Evolutionary conservation across 2,888 invertebrate genomes (phyloP), one percentile per base, ranked within the genome.

Genomic region (Schizaphis graminum): DNA sequence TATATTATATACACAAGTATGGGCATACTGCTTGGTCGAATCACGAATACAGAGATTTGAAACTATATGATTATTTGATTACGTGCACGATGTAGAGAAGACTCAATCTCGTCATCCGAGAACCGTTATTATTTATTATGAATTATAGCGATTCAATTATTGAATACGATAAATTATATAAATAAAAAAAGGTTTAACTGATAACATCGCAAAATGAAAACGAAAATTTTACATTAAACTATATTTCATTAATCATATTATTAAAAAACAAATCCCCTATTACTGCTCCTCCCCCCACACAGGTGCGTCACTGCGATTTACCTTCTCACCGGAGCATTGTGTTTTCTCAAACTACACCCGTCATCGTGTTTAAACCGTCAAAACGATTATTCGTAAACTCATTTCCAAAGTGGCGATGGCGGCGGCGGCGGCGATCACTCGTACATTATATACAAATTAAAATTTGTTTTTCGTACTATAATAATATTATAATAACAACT

Each of bases 401-500:
- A 16, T 53, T 53, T 53, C 77, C 21, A 77, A 77, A 77, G 35
- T 21, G 67, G 5, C n/a, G 49, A 13, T 13, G 49, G 44, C 44
- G 7, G 44, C 44, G 44, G 44, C 41, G 67, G 16, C 35, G n/a
- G 77, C 35, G 77, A 35, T 35, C 35, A 1, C 35, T 47, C 7
- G 13, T 86, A n/a, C n/a, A 44, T 47, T 86, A 28, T 28, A 47
- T 28, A 47, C 47, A 86, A 86, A 85, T 85, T 7, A 77, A 16
- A 77, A 89, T 47, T 47, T n/a, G 61, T 90, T 90, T 61, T 90
- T 67, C 89, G 89, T 44, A 47, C 44, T 28, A n/a, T 44, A n/a
- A 47, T 44, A n/a, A 21, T 35, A 35, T 35, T 5, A 35, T 21
- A 77, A 77, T 35, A 8, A 56, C 26, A 8, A 56, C 26, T 24